These are phyloP conservation scores for Catocala nupta DNA, from an alignment of 2,888 invertebrate species.

Conservation along the genomic window DNA sequence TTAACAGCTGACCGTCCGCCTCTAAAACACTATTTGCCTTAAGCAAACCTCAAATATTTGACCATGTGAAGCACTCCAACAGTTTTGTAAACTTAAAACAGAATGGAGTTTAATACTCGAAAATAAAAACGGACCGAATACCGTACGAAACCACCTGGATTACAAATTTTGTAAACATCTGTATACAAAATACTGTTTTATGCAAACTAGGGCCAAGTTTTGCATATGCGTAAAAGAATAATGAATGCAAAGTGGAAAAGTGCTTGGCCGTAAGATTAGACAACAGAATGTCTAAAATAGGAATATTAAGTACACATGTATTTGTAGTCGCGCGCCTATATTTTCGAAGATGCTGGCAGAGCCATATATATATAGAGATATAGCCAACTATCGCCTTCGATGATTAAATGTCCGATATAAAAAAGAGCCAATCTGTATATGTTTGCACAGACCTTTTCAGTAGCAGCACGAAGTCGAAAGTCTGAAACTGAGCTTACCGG, in stretches of 20 bases:
- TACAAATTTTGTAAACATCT: constrained; percentile 13
- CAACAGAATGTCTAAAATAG: neutral
- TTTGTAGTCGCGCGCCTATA: no score
- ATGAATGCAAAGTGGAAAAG: constrained; percentile 2
- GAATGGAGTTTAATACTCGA: neutral
- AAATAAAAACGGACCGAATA: neutral
- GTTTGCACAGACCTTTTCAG: no score
- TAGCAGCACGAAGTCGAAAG: no score
- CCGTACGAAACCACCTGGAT: constrained; percentile 8
- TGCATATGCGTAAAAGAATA: constrained; percentile 11
- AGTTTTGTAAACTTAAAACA: constrained; percentile 4
- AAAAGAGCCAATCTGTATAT: no score
- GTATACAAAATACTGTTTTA: constrained; percentile 12
- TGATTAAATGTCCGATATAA: no score
- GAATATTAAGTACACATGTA: no score
- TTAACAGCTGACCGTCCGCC: neutral
- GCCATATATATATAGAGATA: no score
- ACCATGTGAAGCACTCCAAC: neutral
- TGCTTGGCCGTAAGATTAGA: neutral
- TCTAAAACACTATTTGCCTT: constrained; percentile 1
- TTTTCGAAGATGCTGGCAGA: no score
- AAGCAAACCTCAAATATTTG: constrained; percentile 4
- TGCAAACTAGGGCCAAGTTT: constrained; percentile 9
- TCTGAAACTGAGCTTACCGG: no score
- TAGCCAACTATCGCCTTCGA: no score